Percentiles rank a stretch among this genome's conserved stretches.
phyloP scores from a whole-genome alignment of 1,140 invertebrate species.

The Ceratina calcarata region DNA sequence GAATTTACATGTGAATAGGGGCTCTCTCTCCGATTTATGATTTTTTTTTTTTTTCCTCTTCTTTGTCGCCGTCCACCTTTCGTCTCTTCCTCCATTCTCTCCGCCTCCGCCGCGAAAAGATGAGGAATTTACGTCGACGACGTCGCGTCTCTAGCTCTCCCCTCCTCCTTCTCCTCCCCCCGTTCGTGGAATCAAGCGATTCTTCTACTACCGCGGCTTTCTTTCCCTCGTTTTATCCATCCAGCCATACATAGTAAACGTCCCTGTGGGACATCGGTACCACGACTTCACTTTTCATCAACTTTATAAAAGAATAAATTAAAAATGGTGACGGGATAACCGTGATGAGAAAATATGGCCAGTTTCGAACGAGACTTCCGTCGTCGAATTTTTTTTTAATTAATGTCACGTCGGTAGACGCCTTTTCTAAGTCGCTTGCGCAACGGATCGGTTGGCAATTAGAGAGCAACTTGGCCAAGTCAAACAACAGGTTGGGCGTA shows the following conservation, averaged over 20 bases:
- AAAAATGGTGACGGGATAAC: no score
- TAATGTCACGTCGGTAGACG: background rate
- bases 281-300: background rate
- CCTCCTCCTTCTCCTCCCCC: no score
- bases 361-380: no score
- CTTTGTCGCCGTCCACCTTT: background rate
- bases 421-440: no score
- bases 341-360: no score
- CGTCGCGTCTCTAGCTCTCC: background rate
- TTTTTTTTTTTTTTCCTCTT: conserved; percentile 43
- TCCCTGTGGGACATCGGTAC: conserved; percentile 3
- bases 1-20: conserved; percentile 73
- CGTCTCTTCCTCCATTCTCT: background rate
- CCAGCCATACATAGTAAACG: background rate
- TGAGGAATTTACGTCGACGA: conserved; percentile 39
- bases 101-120: background rate
- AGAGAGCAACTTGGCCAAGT: background rate
- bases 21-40: conserved; percentile 64
- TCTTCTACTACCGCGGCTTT: background rate
- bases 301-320: no score
- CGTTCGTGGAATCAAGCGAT: conserved; percentile 1
- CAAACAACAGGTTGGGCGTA: background rate
- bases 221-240: background rate
- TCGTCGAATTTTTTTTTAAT: no score
- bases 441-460: no score